Base-by-base conservation (phyloP, 37 sponge, comb jelly and placozoan species). In the Halichondria panicea region DNA sequence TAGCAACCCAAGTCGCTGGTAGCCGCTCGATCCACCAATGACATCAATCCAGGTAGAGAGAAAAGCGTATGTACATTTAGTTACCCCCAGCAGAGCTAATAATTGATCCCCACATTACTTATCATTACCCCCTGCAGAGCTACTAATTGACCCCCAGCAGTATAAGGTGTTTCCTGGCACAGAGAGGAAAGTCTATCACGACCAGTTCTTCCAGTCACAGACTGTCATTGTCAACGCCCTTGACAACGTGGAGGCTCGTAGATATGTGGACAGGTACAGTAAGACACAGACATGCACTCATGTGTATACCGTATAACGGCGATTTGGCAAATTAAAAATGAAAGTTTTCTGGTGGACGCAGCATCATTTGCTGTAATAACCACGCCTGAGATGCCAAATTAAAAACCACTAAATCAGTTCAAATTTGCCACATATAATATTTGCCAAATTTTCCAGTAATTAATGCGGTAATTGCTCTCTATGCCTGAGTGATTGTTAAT, bases 191-290 rank as follows among this genome's bases (percentile, higher is more conserved):
- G 60, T 87, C 21, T 97, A 94, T 78, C 84, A 81, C 45, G 93
- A 97, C 67, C 79, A 50, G 18, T 97, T 97, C 85, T 97, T 94
- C 80, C 70, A 66, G 50, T 33, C 45, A 0, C 81, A 81, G 32
- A 70, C 87, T 52, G 46, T 93, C 12, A 75, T 92, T 5, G 88
- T 94, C 2, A 97, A 97, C 78, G 99, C 99, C 32, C 67, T 97
- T 82, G 99, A 97, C 55, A 97, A 97, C 58, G 89, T 97, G 19
- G 99, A 97, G 58, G 93, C 99, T 30, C 78, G 99, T 18, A 84
- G 93, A 83, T 97, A 97, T 61, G 85, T 97, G 76, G 99, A 97
- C 72, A 84, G 96, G 90, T 91, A 43, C 11, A 54, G 4, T 7
- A n/a, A n/a, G n/a, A n/a, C n/a, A n/a, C 4, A 45, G 21, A 2